Base-by-base conservation (phyloP, 2,888 invertebrate genomes). In the Glyphotaelius pellucidus region DNA sequence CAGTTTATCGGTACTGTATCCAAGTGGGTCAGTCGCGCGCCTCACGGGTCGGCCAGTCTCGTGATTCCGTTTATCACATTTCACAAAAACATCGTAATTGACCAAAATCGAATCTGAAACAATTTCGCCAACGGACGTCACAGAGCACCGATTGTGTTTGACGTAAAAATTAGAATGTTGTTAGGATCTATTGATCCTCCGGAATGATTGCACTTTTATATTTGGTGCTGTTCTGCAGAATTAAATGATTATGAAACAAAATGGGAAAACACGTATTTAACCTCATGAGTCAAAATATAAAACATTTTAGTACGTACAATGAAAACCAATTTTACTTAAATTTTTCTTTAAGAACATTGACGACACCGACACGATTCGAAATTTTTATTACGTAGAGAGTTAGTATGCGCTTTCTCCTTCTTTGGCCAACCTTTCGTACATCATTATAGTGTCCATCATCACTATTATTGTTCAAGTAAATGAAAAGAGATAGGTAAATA, bases 41-140 rank as follows among this genome's bases (percentile, higher is more conserved):
- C 81, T 14, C 52, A 5, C 81, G 81, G 81, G 81, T 12, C 67
- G 67, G 67, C 25, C 42, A 14, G 86, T 42, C 42, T 86, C 86
- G 86, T 47, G 86, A 86, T 47, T 86, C 30, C 42, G 47, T 47
- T 86, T 86, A 47, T 38, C 25, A 86, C 42, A 42, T 42, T 86
- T 42, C 38, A 38, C n/a, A n/a, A 86, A 86, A 86, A 86, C 42
- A 30, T 86, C 42, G 42, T 42, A 86, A 86, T 86, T 47, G 86
- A 30, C 42, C 47, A 86, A 86, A 86, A 86, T 86, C 86, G 86
- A 86, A 86, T 47, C 86, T 3, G 86, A 86, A 86, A 86, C 86
- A 86, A 47, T 86, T 86, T 86, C 47, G 85, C n/a, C 19, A 25
- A 4, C 12, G 15, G 83, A 19, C 31, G 35, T 67, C 35, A 83